Evolutionary conservation across 1,140 invertebrate species (phyloP).

Genomic region (Brachionus koreanus): DNA sequence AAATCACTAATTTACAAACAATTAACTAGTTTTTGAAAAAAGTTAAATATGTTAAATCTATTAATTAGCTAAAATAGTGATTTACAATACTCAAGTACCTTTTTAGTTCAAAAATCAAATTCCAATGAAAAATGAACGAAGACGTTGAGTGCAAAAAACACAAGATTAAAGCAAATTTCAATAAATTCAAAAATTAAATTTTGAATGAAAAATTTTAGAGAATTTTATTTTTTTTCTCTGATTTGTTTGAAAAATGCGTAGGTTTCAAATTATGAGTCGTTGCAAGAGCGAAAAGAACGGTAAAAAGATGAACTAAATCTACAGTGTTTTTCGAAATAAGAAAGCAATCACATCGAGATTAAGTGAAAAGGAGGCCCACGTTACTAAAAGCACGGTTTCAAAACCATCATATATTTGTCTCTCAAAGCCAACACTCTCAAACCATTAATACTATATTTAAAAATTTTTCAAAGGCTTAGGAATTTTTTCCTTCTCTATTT

Average conservation of each 20-base stretch:
- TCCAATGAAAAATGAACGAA: not conserved
- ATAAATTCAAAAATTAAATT: not conserved
- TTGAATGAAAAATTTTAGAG: not conserved
- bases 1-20: no score
- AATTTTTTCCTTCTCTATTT: conserved; percentile 8
- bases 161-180: not conserved
- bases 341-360: conserved; percentile 1
- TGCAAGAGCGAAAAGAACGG: not conserved
- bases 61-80: no score
- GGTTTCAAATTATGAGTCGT: not conserved
- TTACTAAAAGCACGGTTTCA: not conserved
- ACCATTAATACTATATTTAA: not conserved
- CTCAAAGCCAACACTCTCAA: not conserved
- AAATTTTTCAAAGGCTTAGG: not conserved
- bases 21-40: no score
- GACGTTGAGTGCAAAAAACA: not conserved
- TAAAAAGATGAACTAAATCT: not conserved
- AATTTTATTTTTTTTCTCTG: not conserved
- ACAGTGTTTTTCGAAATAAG: not conserved
- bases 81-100: not conserved
- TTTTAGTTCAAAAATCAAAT: not conserved
- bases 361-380: not conserved
- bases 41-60: no score
- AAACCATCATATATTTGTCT: not conserved
- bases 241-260: not conserved